Evolutionary conservation across 2,113 vertebrate species (phyloP).

Genomic region (Tragelaphus strepsiceros): DNA sequence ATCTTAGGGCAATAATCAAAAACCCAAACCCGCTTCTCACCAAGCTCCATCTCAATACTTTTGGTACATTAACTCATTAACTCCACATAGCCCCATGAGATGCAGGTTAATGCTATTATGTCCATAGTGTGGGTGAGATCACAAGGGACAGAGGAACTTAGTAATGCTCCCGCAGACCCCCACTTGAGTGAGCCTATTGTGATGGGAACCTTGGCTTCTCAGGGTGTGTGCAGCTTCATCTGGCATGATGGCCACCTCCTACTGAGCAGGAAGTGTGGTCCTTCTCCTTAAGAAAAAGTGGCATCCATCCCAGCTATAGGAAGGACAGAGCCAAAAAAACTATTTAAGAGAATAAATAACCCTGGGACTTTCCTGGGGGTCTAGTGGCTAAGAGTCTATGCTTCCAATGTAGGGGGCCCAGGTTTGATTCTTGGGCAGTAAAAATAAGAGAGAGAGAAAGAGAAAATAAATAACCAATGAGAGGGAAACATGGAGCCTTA

Average conservation of each 20-base stretch:
- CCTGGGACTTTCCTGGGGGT: not conserved
- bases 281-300: not conserved
- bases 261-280: not conserved
- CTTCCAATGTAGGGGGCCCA: not conserved
- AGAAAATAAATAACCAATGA: not conserved
- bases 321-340: rapidly evolving
- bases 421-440: not conserved
- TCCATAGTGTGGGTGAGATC: rapidly evolving
- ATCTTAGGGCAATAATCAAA: not conserved
- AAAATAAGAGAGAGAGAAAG: not conserved
- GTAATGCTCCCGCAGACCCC: rapidly evolving
- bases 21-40: rapidly evolving
- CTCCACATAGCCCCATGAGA: not conserved
- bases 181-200: rapidly evolving
- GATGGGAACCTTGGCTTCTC: rapidly evolving
- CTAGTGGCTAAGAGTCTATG: not conserved
- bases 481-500: not conserved
- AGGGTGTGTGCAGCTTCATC: rapidly evolving
- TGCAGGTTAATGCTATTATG: not conserved
- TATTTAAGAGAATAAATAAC: not conserved
- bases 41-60: not conserved
- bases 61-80: too few relatives aligned
- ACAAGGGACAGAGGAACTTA: not conserved
- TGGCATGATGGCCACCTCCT: rapidly evolving
- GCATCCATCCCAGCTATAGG: rapidly evolving